Base-by-base conservation (phyloP, 92 coral and sea anemone genomes). In the Porites evermanni region DNA sequence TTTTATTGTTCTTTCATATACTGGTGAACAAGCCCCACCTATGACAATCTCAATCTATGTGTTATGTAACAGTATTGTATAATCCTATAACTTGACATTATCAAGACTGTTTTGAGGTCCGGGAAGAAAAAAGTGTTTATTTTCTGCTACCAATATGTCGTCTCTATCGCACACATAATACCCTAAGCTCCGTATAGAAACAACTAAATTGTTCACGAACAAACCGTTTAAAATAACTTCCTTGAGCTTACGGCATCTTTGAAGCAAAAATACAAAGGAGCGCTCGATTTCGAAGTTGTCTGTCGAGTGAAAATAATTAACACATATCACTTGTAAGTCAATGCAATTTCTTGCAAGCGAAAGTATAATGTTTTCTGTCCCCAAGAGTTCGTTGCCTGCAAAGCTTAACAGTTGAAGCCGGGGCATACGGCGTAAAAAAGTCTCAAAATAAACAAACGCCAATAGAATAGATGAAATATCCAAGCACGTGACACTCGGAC, bases 391-490 rank as follows among this genome's bases (percentile, higher is more conserved):
- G 47, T 94, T 91, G 1, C 95, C 97, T 18, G 97, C 93, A 70
- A 94, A 91, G 67, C 89, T 88, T 8, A 94, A 51, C 21, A 76
- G 18, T 13, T 87, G 73, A 44, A 94, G 82, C 16, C 59, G 74
- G 18, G 93, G 91, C 90, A 94, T 79, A 1, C 82, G 68, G 50
- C 93, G 93, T 1, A 94, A 91, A 89, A 94, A 94, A 7, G 82
- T 85, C 64, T 91, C 88, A 54, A 94, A 94, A 58, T 89, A 92
- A 17, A 79, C 91, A 54, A 85, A 90, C 24, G 93, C 89, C 19
- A 94, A 80, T 12, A 95, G 97, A 80, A 94, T 94, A 16, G 95
- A 94, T 19, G 97, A 94, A 29, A 94, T 63, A 75, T 94, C 96
- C 13, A 94, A 78, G 78, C 94, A 91, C 1, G 89, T 88, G 53